Evolutionary conservation across 2,113 vertebrate species (phyloP), one percentile per base, ranked within the genome.

Genomic region (Grammomys dolichurus): DNA sequence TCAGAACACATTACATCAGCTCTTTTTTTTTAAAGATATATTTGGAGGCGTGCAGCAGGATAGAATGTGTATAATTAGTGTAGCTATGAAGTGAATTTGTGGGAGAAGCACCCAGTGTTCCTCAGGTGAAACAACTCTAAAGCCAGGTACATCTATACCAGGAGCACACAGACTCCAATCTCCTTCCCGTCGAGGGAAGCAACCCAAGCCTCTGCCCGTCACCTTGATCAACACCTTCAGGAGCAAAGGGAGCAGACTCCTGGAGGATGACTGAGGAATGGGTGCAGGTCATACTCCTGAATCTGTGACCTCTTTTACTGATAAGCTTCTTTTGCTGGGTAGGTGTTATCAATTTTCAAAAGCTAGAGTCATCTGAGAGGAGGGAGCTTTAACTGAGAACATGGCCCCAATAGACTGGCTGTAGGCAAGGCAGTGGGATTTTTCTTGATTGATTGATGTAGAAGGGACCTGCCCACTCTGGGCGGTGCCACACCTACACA

Each of bases 131-230:
- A n/a, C 43, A 31, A 60, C 75, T 54, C 43, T 19, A 69, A 24
- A 46, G 13, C 16, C 16, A 72, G 9, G 9, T 6, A 63, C 1
- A 31, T 1, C 28, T 43, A 1, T 8, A 5, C n/a, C 3, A 8
- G 12, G 4, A 80, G 1, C 2, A 9, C 0, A 22, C 20, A 43
- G 5, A 3, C 58, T 1, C 4, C 7, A 22, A 4, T 24, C 22
- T 9, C 22, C 33, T 22, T 48, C 54, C 54, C 51, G 3, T 0
- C 1, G 2, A 13, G 48, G n/a, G 17, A 51, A 81, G 13, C 7
- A 65, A 0, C 11, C 10, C 36, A 36, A 6, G 40, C 16, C 46
- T n/a, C 33, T 43, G 40, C 56, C 19, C 36, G 19, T 7, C 60
- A 51, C 3, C 86, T 4, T 36, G 1, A 78, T 43, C 17, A 54